These are phyloP conservation scores for Galemys pyrenaicus DNA, from an alignment of 2,113 vertebrate genomes.

Conservation along the genomic window DNA sequence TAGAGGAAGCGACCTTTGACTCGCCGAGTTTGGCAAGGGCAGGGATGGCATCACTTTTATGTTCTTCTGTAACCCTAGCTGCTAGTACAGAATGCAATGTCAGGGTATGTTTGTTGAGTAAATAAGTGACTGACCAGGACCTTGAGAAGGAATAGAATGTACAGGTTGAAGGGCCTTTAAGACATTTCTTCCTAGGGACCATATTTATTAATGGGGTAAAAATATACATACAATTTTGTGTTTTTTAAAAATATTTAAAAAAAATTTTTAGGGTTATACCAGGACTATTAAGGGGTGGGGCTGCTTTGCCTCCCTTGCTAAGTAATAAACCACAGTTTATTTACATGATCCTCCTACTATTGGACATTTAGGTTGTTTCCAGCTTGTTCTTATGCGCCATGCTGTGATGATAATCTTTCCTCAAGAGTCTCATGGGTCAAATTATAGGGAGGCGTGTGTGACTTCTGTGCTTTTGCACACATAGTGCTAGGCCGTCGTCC, in stretches of 20 bases:
- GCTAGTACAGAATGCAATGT: not conserved
- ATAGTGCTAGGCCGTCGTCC: fast-evolving
- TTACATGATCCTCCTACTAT: not conserved
- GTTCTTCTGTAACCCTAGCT: not conserved
- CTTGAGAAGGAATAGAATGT: not conserved
- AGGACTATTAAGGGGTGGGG: fast-evolving
- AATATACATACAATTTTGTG: not conserved
- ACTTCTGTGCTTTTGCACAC: not conserved
- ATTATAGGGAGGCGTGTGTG: too few species aligned
- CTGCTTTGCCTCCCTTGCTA: not conserved
- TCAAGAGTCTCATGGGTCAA: not conserved
- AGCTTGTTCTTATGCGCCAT: not conserved
- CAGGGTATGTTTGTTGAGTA: not conserved
- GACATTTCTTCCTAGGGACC: not conserved
- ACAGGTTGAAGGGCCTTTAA: not conserved
- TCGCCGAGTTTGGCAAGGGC: not conserved
- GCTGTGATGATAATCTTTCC: not conserved
- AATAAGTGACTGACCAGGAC: not conserved
- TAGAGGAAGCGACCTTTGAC: not conserved
- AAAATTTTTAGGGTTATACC: too few species aligned
- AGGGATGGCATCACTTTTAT: not conserved
- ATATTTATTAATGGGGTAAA: not conserved
- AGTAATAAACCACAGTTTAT: not conserved
- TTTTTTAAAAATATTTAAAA: too few species aligned
- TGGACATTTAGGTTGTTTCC: not conserved